phyloP scores from a whole-genome alignment of 30 jellyfish, hydroid and myxozoan species.

The Calvadosia cruxmelitensis region DNA sequence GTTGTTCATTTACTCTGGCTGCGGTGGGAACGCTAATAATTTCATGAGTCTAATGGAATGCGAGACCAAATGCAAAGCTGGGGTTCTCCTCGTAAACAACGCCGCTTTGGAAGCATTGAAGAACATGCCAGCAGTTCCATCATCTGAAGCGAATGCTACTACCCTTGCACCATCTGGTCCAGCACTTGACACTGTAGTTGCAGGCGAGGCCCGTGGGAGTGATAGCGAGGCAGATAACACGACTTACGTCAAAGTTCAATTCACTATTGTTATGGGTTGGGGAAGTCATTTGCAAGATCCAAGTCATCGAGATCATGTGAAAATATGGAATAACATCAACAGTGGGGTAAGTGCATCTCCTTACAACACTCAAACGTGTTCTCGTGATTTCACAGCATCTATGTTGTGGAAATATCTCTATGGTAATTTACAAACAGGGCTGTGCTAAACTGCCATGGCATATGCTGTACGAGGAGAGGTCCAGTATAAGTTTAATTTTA shows the following conservation, averaged over 20 bases:
- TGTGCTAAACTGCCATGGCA: neutral
- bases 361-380: too few relatives aligned
- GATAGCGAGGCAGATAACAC: neutral
- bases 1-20: conserved; percentile 80
- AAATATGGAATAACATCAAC: conserved; percentile 22
- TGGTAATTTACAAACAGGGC: neutral
- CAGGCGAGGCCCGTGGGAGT: neutral
- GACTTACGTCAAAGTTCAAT: conserved; percentile 16
- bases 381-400: neutral
- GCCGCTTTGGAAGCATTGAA: too few relatives aligned
- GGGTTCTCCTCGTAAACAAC: conserved; percentile 7
- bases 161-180: neutral
- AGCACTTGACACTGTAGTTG: neutral
- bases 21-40: conserved; percentile 96
- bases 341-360: conserved; percentile 85
- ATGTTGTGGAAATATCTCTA: neutral
- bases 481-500: too few relatives aligned
- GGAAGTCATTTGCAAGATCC: conserved; percentile 41
- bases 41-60: conserved; percentile 88
- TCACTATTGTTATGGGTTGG: conserved; percentile 43
- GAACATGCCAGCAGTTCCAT: neutral
- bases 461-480: too few relatives aligned
- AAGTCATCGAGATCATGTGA: conserved; percentile 44
- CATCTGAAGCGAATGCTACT: neutral
- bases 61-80: conserved; percentile 64